phyloP scores from a whole-genome alignment of 2,888 invertebrate genomes.

The Drosophila neonasuta region DNA sequence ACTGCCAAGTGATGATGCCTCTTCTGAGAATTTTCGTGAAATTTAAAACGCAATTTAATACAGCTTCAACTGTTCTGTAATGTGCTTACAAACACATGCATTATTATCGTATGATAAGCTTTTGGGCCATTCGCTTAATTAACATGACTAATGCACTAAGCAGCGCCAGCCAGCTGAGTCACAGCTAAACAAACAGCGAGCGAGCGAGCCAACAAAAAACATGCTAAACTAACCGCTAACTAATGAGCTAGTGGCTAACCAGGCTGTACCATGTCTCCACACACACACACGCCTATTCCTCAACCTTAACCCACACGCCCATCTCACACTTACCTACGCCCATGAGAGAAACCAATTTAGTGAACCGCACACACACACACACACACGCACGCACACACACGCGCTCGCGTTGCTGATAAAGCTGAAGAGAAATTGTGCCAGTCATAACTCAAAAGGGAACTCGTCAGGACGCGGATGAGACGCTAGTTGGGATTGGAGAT shows the following conservation, averaged over 20 bases:
- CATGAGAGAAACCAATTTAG: constrained; percentile 47
- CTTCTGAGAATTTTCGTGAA: constrained; percentile 24
- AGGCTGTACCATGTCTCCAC: constrained; percentile 40
- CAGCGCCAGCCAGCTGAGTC: constrained; percentile 57
- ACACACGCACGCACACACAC: background rate
- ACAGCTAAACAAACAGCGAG: constrained; percentile 24
- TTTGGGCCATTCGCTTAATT: constrained; percentile 55
- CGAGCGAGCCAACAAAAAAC: constrained; percentile 1
- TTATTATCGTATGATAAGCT: constrained; percentile 50
- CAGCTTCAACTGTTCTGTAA: constrained; percentile 37
- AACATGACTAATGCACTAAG: constrained; percentile 66
- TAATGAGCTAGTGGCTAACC: constrained; percentile 59
- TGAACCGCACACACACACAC: constrained; percentile 19
- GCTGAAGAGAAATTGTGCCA: constrained; percentile 64
- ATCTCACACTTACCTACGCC: constrained; percentile 13
- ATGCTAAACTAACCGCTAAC: constrained; percentile 42
- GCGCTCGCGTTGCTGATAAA: constrained; percentile 52
- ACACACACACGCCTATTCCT: constrained; percentile 9
- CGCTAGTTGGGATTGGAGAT: constrained; percentile 3
- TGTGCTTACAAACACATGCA: constrained; percentile 44
- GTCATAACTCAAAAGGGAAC: constrained; percentile 68
- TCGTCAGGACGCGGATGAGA: constrained; percentile 46
- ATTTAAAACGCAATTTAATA: constrained; percentile 65
- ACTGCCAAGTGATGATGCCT: constrained; percentile 46
- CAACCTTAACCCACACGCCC: background rate